phyloP scores from a whole-genome alignment of 2,797 vertebrate genomes.

The Enteromius mattozi region DNA sequence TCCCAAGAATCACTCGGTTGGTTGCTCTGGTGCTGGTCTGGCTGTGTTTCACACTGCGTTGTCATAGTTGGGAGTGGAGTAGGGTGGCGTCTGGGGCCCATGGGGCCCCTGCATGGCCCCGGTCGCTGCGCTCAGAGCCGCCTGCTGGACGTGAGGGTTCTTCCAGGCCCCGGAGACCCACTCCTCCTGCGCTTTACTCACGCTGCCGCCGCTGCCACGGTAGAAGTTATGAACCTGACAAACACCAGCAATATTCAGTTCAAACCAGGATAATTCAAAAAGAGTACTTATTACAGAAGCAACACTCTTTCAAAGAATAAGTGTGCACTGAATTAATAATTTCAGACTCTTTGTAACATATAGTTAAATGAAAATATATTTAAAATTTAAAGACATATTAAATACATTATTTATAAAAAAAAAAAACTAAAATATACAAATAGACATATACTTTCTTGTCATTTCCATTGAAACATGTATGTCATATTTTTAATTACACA shows the following conservation, averaged over 20 bases:
- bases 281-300: not conserved
- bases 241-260: not conserved
- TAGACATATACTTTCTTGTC: not conserved
- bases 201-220: constrained; percentile 91
- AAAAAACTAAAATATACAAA: not conserved
- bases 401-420: too few relatives aligned
- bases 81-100: constrained; percentile 79
- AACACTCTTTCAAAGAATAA: not conserved
- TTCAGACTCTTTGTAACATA: not conserved
- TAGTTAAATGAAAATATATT: not conserved
- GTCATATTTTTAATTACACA: not conserved
- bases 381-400: too few relatives aligned
- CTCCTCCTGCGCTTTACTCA: constrained; percentile 97
- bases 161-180: constrained; percentile 97
- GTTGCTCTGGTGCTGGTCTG: not conserved
- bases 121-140: constrained; percentile 86
- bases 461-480: not conserved
- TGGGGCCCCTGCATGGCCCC: constrained; percentile 83
- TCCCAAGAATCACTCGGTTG: not conserved
- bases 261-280: not conserved
- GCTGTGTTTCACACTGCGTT: constrained; percentile 81
- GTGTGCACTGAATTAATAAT: not conserved
- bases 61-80: constrained; percentile 83
- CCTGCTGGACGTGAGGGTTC: constrained; percentile 92
- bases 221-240: constrained; percentile 94